A percentile compares a stretch with the other conserved stretches of the same genome.
Conservation (phyloP, 2,113 vertebrate genomes). For the Chinchilla lanigera region DNA sequence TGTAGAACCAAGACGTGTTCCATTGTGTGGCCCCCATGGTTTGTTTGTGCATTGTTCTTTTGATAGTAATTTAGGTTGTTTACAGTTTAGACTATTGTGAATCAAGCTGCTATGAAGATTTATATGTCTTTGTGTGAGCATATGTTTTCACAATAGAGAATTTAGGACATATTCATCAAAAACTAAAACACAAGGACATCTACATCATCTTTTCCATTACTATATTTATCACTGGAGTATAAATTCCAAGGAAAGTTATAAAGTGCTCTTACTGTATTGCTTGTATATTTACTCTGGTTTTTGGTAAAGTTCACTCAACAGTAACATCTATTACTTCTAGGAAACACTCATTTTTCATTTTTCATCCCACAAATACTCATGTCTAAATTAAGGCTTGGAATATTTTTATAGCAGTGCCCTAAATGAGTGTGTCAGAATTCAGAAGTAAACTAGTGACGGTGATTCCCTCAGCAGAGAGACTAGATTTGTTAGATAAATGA, state of each 20-base stretch:
- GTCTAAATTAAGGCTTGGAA: conserved; percentile 26
- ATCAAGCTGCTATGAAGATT: neutral
- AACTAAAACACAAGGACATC: neutral
- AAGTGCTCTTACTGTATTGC: neutral
- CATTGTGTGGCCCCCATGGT: neutral
- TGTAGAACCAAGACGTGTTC: neutral
- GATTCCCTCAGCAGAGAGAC: conserved; percentile 18
- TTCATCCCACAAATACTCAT: conserved; percentile 52
- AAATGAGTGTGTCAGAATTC: conserved; percentile 3
- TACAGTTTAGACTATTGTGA: neutral
- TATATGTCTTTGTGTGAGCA: neutral
- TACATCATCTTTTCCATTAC: neutral
- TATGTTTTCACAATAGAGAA: neutral
- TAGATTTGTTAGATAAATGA: conserved; percentile 72
- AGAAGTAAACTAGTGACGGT: conserved; percentile 25
- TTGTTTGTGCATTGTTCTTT: neutral
- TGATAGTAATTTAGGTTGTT: neutral
- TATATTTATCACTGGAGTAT: neutral
- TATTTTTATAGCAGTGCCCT: neutral
- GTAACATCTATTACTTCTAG: neutral
- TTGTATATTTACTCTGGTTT: neutral
- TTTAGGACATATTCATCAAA: neutral
- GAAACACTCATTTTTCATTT: conserved; percentile 19
- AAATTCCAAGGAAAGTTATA: neutral
- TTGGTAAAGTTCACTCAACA: neutral